phyloP scores from a whole-genome alignment of 2,797 vertebrate genomes.

The Coilia nasus region DNA sequence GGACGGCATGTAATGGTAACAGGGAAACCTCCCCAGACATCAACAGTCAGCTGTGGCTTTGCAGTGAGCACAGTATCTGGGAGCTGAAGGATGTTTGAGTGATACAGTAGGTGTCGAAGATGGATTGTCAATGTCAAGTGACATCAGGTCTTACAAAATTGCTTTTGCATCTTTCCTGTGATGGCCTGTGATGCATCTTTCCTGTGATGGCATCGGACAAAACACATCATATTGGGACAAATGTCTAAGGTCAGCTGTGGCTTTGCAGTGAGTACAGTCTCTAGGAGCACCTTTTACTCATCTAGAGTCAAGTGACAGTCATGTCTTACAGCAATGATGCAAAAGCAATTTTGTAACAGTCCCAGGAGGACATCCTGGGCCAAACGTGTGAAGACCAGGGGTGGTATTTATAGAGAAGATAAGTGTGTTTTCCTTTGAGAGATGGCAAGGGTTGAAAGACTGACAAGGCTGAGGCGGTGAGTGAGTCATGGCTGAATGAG shows the following conservation, averaged over 20 bases:
- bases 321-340: too few relatives aligned
- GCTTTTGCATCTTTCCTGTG: not conserved
- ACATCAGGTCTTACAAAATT: not conserved
- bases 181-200: not conserved
- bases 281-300: too few relatives aligned
- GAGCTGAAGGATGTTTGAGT: too few relatives aligned
- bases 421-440: not conserved
- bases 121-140: not conserved
- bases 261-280: too few relatives aligned
- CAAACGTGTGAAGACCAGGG: not conserved
- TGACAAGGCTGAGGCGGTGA: not conserved
- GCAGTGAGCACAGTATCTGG: too few relatives aligned
- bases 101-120: too few relatives aligned
- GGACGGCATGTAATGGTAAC: not conserved
- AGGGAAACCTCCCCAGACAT: not conserved
- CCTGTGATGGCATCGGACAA: not conserved
- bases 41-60: too few relatives aligned
- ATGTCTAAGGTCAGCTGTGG: too few relatives aligned
- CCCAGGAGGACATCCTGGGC: not conserved
- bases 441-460: not conserved
- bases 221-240: not conserved
- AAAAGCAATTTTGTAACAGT: too few relatives aligned
- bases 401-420: not conserved
- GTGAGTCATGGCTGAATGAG: slow-evolving; percentile 9
- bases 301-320: too few relatives aligned